Base-by-base conservation (phyloP, 2,888 invertebrate genomes). In the Bibio marci region DNA sequence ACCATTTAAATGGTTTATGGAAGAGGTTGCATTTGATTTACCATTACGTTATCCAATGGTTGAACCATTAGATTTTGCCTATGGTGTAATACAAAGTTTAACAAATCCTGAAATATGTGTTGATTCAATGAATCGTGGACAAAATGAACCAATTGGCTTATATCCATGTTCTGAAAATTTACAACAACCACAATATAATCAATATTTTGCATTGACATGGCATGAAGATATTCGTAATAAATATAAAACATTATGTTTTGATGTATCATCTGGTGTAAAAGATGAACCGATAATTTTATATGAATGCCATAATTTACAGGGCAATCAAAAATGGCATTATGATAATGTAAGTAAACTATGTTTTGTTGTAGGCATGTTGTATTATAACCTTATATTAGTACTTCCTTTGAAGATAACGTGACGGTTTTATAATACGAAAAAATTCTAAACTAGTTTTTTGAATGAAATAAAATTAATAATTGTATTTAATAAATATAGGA, bases 1-100 rank as follows among this genome's bases (percentile, higher is more conserved):
- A 57, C 65, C 87, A 0, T 97, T 97, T 63, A 79, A 79, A 44
- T 95, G 94, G 94, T 95, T 87, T 55, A 90, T 97, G 69, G 77
- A 83, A 41, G 76, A 83, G 52, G 69, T 97, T 15, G 94, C 92
- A 0, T 92, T 90, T 55, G 95, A 97, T 57, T 66, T 91, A 43
- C 71, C 78, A 0, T 70, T 76, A 33, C 78, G 79, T 12, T 97
- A 91, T 59, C 95, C 95, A 0, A 79, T 82, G 0, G 63, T 88
- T 0, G 90, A 91, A 46, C 92, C 91, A 0, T 53, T 53, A 1
- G 76, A 85, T 39, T 82, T 79, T 53, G 92, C 83, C 0, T 63
- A 65, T 30, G 95, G 94, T 38, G 75, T 76, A 55, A 76, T 32
- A 7, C 65, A 76, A 28, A 82, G 76, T 48, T 59, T 69, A 30